Conservation (phyloP, 1,140 invertebrate genomes). For the Scylla paramamosain region DNA sequence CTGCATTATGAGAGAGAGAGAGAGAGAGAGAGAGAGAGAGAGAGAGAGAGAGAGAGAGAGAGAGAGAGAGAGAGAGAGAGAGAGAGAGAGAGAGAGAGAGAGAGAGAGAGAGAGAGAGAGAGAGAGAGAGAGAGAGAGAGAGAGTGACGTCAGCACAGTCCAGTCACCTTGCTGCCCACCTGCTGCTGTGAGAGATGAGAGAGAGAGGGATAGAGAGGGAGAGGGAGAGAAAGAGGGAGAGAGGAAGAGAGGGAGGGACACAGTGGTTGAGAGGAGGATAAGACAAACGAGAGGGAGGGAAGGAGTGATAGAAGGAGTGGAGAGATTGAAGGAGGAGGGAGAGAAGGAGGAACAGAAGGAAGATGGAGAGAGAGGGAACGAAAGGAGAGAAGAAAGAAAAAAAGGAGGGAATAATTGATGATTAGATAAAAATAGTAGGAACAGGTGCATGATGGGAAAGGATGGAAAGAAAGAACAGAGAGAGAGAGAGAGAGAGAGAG, state of each 20-base stretch:
- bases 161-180: not conserved
- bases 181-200: not conserved
- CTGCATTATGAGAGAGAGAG: no score
- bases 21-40: no score
- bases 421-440: not conserved
- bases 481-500: conserved; percentile 18
- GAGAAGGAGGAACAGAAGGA: no score
- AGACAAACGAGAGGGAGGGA: no score
- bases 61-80: not conserved
- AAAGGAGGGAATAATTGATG: not conserved
- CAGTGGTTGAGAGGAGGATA: not conserved
- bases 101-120: no score
- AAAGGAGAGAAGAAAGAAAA: no score
- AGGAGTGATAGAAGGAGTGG: no score
- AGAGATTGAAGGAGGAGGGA: no score
- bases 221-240: not conserved
- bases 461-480: not conserved
- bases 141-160: not conserved
- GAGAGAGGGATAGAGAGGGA: not conserved
- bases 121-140: no score
- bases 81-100: no score
- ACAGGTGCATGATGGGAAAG: not conserved
- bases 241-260: not conserved
- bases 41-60: no score
- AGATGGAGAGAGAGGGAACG: no score